Base-by-base conservation (phyloP, 2,113 vertebrate species). In the Eulemur rufifrons region DNA sequence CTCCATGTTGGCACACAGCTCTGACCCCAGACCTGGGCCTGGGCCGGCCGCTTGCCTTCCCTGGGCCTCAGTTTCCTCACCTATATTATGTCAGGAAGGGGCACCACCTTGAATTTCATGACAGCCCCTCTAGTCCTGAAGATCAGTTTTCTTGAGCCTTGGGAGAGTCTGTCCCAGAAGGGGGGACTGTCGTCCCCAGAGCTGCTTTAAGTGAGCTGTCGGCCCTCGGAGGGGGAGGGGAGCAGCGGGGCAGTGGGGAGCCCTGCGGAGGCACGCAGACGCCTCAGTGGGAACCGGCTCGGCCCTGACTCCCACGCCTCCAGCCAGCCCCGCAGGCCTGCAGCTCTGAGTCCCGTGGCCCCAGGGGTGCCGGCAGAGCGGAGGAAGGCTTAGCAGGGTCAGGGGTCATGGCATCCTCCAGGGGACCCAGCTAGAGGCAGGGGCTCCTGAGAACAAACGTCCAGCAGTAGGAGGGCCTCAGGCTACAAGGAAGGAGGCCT, bases 291-390 rank as follows among this genome's bases (percentile, higher is more conserved):
- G 95, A 96, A 95, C 50, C 0, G 21, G 61, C 54, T 74, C 39
- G 47, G 64, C 50, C 89, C 89, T 4, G 88, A 88, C 95, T 97
- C 97, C 95, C 97, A 93, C 63, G 83, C 91, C 78, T 97, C 80
- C 39, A 42, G 84, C 61, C 64, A 90, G 39, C 64, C 83, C 73
- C 9, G 29, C 10, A n/a, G 63, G 68, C 68, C 61, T 47, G 64
- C 34, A 37, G 71, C 17, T 80, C 63, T 20, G 78, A 84, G 56
- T 66, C 11, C 4, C 0, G 17, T 39, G 85, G 88, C 93, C 95
- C 91, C 95, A 64, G 52, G 34, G 73, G 56, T 63, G 45, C 87
- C 59, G 52, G 66, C 76, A 59, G 34, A 71, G 25, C 25, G 27
- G 34, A n/a, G 9, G 50, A 47, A 83, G 88, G 29, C 81, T 82